Evolutionary conservation across 2,797 vertebrate genomes (phyloP).

Genomic region (Melanotaenia boesemani): DNA sequence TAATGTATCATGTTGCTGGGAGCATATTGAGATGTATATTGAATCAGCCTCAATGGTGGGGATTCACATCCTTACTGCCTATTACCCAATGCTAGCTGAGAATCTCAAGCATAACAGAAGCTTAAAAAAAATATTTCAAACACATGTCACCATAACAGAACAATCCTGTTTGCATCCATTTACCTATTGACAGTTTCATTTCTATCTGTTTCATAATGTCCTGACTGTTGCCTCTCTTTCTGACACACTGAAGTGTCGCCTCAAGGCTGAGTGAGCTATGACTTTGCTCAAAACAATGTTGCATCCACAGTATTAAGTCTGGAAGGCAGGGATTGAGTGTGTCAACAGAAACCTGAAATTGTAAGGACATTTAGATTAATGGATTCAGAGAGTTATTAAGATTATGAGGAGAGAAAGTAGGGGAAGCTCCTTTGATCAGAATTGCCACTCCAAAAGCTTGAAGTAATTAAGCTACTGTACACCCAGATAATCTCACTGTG

Average conservation of each 20-base stretch:
- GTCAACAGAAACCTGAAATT: conserved; percentile 30
- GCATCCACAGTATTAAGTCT: conserved; percentile 33
- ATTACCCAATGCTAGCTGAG: no score
- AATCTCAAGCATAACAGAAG: neutral
- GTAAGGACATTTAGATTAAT: conserved; percentile 45
- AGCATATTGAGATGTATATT: no score
- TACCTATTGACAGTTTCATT: neutral
- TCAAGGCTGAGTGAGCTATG: conserved; percentile 31
- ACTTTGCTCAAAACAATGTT: conserved; percentile 25
- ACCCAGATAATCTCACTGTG: conserved; percentile 56
- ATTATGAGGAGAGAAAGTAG: conserved; percentile 32
- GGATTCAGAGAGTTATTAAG: conserved; percentile 46
- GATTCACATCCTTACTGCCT: no score
- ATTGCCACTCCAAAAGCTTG: conserved; percentile 55
- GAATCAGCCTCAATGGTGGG: no score
- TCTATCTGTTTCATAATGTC: conserved; percentile 2
- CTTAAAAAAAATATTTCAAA: neutral
- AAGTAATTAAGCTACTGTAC: conserved; percentile 64
- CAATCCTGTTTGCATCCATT: neutral
- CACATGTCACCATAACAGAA: no score
- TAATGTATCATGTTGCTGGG: no score
- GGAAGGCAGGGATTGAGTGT: conserved; percentile 28
- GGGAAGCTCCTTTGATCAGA: conserved; percentile 61
- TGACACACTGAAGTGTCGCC: conserved; percentile 25
- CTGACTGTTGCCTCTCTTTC: conserved; percentile 11